Conservation (phyloP, 1,140 invertebrate genomes). For the Brachionus rubens region DNA sequence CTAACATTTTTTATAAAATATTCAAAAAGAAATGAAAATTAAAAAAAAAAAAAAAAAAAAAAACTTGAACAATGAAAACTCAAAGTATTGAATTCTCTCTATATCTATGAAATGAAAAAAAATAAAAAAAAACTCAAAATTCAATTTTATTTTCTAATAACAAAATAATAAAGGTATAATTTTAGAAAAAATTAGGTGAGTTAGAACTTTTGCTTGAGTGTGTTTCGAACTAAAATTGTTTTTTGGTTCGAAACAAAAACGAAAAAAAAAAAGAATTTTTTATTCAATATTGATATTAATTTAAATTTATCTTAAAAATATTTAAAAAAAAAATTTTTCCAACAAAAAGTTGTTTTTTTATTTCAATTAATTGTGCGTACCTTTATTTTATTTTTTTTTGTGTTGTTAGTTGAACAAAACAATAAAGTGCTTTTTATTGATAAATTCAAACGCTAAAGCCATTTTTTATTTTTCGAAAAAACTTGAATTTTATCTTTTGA, state of each 20-base stretch:
- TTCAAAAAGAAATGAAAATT: no score
- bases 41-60: no score
- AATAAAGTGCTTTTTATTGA: slow-evolving; percentile 32
- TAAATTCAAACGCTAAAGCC: background rate
- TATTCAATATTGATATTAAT: slow-evolving; percentile 41
- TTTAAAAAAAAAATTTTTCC: background rate
- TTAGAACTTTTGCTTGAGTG: background rate
- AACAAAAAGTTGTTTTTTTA: background rate
- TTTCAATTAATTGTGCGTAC: slow-evolving; percentile 30
- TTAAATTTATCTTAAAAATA: slow-evolving; percentile 39
- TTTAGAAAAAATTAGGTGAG: slow-evolving; percentile 11
- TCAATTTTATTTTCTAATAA: no score
- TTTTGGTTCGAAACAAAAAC: background rate
- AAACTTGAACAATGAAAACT: no score
- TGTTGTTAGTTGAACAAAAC: slow-evolving; percentile 2
- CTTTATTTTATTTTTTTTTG: background rate
- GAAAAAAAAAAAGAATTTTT: background rate
- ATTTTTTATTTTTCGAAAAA: slow-evolving; percentile 1
- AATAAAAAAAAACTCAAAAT: no score
- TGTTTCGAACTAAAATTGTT: background rate
- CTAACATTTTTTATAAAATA: no score
- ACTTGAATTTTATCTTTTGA: slow-evolving; percentile 28
- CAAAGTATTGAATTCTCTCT: no score
- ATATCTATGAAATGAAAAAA: no score
- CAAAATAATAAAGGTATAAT: no score